Percentiles rank a stretch among this genome's conserved stretches.
phyloP scores from a whole-genome alignment of 2,113 vertebrate species.

The Rhabdornis inornatus region DNA sequence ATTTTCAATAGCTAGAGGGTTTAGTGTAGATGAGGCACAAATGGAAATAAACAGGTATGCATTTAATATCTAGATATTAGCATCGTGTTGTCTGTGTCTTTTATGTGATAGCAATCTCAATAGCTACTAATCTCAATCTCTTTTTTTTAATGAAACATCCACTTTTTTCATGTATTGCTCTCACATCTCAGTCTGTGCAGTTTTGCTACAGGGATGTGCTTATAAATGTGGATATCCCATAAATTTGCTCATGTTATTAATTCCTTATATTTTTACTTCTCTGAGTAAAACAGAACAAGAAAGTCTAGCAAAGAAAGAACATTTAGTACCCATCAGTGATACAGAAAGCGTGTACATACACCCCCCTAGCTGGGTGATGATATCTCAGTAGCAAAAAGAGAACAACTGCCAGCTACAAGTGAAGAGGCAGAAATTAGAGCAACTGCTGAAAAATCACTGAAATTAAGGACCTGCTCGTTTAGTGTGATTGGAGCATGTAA shows the following conservation, averaged over 20 bases:
- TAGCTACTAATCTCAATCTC: background rate
- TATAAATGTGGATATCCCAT: background rate
- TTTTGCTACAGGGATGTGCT: background rate
- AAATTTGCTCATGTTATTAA: background rate
- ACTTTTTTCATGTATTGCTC: background rate
- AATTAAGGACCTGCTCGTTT: conserved; percentile 63
- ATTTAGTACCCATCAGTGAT: background rate
- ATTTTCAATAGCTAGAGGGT: background rate
- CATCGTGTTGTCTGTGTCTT: background rate
- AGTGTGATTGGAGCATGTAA: conserved; percentile 66
- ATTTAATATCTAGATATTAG: background rate
- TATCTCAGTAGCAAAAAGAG: background rate
- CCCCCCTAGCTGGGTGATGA: background rate
- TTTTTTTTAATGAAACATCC: background rate
- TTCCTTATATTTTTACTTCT: background rate
- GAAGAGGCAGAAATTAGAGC: conserved; percentile 60
- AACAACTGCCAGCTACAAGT: conserved; percentile 35
- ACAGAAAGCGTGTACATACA: background rate
- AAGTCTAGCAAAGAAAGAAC: background rate
- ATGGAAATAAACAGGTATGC: background rate
- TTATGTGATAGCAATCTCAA: background rate
- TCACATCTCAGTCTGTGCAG: background rate
- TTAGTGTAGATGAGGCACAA: background rate
- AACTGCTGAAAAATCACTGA: conserved; percentile 54
- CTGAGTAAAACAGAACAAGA: background rate